Conservation (phyloP, 2,888 invertebrate genomes). For the Tanypteryx hageni region DNA sequence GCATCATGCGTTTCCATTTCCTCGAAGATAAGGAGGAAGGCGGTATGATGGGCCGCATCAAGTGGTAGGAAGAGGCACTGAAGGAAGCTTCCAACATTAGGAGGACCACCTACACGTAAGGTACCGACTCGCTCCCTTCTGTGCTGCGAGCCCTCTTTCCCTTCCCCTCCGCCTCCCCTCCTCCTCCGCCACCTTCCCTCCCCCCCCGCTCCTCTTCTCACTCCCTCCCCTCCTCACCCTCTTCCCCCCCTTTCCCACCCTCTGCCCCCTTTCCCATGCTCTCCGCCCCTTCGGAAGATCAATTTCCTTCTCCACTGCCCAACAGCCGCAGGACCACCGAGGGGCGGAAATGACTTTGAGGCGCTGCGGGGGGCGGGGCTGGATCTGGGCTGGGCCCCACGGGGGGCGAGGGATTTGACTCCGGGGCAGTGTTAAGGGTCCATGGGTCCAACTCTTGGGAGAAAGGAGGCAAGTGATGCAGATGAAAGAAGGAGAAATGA, state of each 20-base stretch:
- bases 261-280: background rate
- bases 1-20: too few species aligned
- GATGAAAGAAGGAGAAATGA: background rate
- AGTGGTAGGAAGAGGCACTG: too few species aligned
- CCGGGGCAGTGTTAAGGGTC: background rate
- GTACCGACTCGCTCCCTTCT: background rate
- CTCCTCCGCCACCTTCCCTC: background rate
- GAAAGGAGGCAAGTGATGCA: too few species aligned
- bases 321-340: constrained; percentile 13
- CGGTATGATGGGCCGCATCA: too few species aligned
- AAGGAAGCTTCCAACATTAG: too few species aligned
- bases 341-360: constrained; percentile 44
- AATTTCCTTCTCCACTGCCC: constrained; percentile 37
- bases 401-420: background rate
- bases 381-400: background rate
- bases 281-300: background rate
- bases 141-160: too few species aligned
- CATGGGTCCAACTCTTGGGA: background rate
- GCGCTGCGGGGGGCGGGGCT: background rate
- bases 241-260: background rate
- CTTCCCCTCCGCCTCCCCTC: too few species aligned
- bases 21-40: too few species aligned
- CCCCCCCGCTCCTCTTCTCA: background rate
- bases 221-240: background rate
- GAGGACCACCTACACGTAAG: too few species aligned